Evolutionary conservation across 2,888 invertebrate genomes (phyloP).

Genomic region (Tenthredo livida): DNA sequence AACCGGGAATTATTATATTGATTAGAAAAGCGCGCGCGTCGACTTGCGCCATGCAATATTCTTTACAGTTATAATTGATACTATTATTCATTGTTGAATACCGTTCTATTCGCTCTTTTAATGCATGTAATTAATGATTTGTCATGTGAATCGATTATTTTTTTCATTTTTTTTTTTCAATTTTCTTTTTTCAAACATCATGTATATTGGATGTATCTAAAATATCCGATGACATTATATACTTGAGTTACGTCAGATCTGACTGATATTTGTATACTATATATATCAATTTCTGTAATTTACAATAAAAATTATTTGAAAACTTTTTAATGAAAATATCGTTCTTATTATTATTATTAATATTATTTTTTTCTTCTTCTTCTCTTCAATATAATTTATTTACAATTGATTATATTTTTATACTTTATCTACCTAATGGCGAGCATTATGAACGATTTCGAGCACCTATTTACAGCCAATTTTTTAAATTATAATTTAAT

Average conservation of each 20-base stretch:
- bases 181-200: background rate
- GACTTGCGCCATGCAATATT: background rate
- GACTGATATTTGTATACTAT: background rate
- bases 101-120: background rate
- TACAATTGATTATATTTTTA: slow-evolving; percentile 49
- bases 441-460: slow-evolving; percentile 54
- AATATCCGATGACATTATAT: background rate
- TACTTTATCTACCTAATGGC: slow-evolving; percentile 53
- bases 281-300: background rate
- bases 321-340: background rate
- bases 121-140: background rate
- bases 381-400: background rate
- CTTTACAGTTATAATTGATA: slow-evolving; percentile 4
- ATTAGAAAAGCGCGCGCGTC: slow-evolving; percentile 6
- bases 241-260: slow-evolving; percentile 8
- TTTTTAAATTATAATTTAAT: slow-evolving; percentile 23
- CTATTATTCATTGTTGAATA: slow-evolving; percentile 27
- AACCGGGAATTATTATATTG: slow-evolving; percentile 22
- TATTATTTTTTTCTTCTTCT: background rate
- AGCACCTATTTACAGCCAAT: slow-evolving; percentile 59
- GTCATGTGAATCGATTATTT: background rate
- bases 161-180: background rate
- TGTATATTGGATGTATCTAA: background rate
- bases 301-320: background rate
- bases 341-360: background rate